Conservation (phyloP, 2,113 vertebrate genomes). For the Sinocyclocheilus anophthalmus region DNA sequence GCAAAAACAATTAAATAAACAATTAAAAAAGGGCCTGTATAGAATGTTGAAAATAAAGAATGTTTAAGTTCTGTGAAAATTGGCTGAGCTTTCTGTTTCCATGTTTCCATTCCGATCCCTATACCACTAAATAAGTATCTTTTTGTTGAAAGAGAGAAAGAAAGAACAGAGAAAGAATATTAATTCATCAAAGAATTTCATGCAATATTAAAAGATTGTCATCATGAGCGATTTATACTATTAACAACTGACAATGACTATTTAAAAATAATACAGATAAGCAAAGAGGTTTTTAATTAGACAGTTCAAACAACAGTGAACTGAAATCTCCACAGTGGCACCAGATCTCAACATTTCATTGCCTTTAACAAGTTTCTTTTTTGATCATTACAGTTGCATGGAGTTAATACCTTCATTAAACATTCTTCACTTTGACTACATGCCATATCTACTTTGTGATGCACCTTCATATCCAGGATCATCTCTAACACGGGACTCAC, state of each 20-base stretch:
- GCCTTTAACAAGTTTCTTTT: neutral
- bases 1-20: too few relatives aligned
- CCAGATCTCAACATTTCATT: neutral
- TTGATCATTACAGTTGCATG: conserved; percentile 3
- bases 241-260: neutral
- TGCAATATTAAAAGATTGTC: neutral
- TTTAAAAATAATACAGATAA: neutral
- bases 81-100: too few relatives aligned
- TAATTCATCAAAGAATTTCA: neutral
- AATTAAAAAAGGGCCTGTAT: too few relatives aligned
- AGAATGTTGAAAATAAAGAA: too few relatives aligned
- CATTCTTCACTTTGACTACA: conserved; percentile 10
- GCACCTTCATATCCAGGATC: conserved; percentile 25
- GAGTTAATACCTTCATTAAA: conserved; percentile 34
- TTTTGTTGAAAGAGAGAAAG: too few relatives aligned
- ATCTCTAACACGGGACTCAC: conserved; percentile 28
- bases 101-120: too few relatives aligned
- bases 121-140: too few relatives aligned
- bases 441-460: conserved; percentile 15
- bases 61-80: too few relatives aligned
- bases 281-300: neutral
- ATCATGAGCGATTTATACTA: neutral
- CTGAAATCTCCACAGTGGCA: neutral
- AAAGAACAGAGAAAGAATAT: neutral
- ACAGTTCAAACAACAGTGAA: neutral